These are phyloP conservation scores for Brachirus orientalis DNA, from an alignment of 2,113 vertebrate genomes.

Conservation along the genomic window DNA sequence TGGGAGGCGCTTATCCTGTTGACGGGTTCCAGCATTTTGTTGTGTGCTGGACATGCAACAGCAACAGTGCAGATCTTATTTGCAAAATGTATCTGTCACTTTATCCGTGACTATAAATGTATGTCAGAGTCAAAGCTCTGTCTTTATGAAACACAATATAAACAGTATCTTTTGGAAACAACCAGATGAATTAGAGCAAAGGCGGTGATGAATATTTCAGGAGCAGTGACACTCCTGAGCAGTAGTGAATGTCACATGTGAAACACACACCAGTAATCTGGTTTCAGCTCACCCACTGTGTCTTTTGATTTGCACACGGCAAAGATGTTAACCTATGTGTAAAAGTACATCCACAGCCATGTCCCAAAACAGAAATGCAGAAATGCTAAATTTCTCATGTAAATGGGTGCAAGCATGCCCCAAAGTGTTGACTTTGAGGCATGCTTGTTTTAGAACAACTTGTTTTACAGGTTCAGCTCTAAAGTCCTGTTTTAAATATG, in stretches of 20 bases:
- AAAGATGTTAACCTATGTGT: constrained; percentile 11
- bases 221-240: constrained; percentile 26
- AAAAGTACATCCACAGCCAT: neutral
- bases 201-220: constrained; percentile 68
- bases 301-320: constrained; percentile 7
- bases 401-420: neutral
- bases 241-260: constrained; percentile 49
- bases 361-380: neutral
- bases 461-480: constrained; percentile 14
- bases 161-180: constrained; percentile 8
- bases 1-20: constrained; percentile 3
- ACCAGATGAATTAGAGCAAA: constrained; percentile 32
- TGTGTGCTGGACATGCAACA: constrained; percentile 4
- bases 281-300: constrained; percentile 9
- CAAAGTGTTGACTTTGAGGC: constrained; percentile 11
- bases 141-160: too few species aligned
- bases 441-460: constrained; percentile 20
- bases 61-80: neutral
- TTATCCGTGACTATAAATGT: too few species aligned
- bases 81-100: neutral
- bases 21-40: constrained; percentile 25
- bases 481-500: neutral
- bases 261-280: constrained; percentile 51
- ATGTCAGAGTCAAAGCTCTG: too few species aligned
- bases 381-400: neutral